Evolutionary conservation across 1,140 invertebrate species (phyloP).

Genomic region (Asbolus verrucosus): DNA sequence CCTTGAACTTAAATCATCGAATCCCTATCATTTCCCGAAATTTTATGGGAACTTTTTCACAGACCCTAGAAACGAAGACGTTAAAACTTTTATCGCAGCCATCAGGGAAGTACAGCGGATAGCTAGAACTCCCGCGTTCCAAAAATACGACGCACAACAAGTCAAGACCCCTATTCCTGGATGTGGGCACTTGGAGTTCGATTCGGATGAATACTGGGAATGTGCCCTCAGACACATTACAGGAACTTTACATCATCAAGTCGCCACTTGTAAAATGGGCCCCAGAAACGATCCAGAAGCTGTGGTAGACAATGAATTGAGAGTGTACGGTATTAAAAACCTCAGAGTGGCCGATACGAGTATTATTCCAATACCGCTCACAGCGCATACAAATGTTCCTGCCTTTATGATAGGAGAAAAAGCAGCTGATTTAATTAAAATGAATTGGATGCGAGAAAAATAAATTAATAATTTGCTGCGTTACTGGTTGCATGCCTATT

Average conservation of each 20-base stretch:
- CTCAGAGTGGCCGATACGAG: conserved; percentile 83
- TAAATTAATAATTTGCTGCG: not conserved
- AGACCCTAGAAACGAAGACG: conserved; percentile 66
- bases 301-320: conserved; percentile 80
- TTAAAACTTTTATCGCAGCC: conserved; percentile 63
- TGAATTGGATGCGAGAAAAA: conserved; percentile 48
- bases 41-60: conserved; percentile 76
- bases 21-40: conserved; percentile 75
- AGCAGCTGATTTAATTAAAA: conserved; percentile 69
- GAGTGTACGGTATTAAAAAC: conserved; percentile 75
- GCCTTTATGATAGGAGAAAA: conserved; percentile 72
- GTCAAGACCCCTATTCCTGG: conserved; percentile 66
- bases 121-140: conserved; percentile 60
- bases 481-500: conserved; percentile 9
- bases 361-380: conserved; percentile 78
- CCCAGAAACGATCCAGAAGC: conserved; percentile 72
- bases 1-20: conserved; percentile 69
- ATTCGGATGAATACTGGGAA: conserved; percentile 76
- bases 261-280: conserved; percentile 83
- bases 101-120: conserved; percentile 63
- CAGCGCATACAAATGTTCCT: conserved; percentile 68
- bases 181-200: conserved; percentile 64
- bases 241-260: conserved; percentile 76
- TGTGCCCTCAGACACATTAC: conserved; percentile 78
- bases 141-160: conserved; percentile 64